Conservation (phyloP, 35 echinoderm and acorn worm species). For the Stichopus chloronotus region DNA sequence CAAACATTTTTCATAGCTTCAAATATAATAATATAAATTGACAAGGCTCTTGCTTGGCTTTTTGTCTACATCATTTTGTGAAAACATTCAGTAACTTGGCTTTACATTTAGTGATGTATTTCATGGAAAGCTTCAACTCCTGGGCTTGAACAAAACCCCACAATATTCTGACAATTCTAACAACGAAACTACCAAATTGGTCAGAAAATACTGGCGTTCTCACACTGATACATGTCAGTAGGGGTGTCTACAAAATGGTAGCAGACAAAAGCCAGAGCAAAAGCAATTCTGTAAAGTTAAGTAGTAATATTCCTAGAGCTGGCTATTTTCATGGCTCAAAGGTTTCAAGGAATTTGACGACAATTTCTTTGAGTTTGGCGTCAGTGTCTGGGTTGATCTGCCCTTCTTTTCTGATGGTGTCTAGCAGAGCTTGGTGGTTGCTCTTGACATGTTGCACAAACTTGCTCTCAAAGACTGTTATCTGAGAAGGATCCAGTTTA, state of each 20-base stretch:
- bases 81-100: not conserved
- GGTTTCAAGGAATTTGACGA: constrained; percentile 91
- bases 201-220: no score
- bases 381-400: constrained; percentile 77
- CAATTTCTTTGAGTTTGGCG: constrained; percentile 80
- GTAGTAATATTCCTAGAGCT: not conserved
- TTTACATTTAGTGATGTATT: no score
- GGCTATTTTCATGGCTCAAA: constrained; percentile 72
- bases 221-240: no score
- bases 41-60: not conserved
- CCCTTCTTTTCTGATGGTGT: constrained; percentile 75
- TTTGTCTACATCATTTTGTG: not conserved
- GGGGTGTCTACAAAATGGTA: not conserved
- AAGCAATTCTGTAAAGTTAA: not conserved
- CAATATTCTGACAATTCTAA: no score
- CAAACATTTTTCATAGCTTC: not conserved
- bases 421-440: constrained; percentile 81
- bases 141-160: no score
- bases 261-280: constrained; percentile 49
- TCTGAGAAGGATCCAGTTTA: constrained; percentile 90
- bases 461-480: constrained; percentile 84
- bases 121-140: no score
- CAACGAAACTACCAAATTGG: no score
- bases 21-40: not conserved
- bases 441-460: constrained; percentile 89